These are phyloP conservation scores for Heliopora coerulea DNA, from an alignment of 92 coral and sea anemone genomes.

Conservation along the genomic window DNA sequence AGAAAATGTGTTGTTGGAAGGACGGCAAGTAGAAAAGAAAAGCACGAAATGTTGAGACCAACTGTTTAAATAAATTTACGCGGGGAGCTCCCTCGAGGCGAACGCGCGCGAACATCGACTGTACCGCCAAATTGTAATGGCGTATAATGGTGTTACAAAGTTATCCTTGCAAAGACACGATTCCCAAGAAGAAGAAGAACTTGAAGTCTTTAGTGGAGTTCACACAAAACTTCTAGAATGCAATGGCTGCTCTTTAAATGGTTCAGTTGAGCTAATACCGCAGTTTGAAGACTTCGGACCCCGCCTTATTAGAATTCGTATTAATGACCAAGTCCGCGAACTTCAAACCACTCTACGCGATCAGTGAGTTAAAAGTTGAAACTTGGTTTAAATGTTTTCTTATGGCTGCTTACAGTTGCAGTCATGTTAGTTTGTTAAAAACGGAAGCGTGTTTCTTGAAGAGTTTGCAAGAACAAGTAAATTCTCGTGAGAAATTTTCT, in stretches of 20 bases:
- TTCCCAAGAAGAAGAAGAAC: constrained; percentile 18
- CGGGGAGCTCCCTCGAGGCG: background rate
- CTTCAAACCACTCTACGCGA: constrained; percentile 89
- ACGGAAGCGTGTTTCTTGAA: too few relatives aligned
- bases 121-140: constrained; percentile 1
- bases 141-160: constrained; percentile 15
- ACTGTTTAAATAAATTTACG: too few relatives aligned
- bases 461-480: too few relatives aligned
- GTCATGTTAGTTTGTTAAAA: too few relatives aligned
- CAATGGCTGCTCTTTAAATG: constrained; percentile 29
- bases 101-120: too few relatives aligned
- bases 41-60: too few relatives aligned
- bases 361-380: constrained; percentile 63
- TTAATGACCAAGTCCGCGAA: constrained; percentile 91
- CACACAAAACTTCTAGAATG: constrained; percentile 11
- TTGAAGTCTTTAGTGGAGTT: background rate
- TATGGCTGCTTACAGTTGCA: too few relatives aligned
- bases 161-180: constrained; percentile 5
- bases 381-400: too few relatives aligned
- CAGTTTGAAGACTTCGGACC: constrained; percentile 66
- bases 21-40: too few relatives aligned
- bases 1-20: too few relatives aligned
- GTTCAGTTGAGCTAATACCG: constrained; percentile 42
- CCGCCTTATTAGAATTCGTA: constrained; percentile 70
- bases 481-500: too few relatives aligned